Evolutionary conservation across 2,888 invertebrate species (phyloP), one percentile per base, ranked within the genome.

Genomic region (Lepeophtheirus nordmannii): DNA sequence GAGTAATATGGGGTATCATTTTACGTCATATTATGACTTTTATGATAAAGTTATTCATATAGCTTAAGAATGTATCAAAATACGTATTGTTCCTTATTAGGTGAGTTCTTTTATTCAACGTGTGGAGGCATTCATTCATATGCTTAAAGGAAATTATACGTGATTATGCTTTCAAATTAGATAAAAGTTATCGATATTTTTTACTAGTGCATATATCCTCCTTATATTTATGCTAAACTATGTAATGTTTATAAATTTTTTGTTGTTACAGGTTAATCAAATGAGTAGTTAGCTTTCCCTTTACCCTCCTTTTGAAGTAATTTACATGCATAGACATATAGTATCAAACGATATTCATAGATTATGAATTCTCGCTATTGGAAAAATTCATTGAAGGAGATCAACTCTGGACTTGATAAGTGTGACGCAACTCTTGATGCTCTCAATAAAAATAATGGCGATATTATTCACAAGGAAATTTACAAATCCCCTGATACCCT

Each of bases 1-100:
- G 64, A 86, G 89, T 70, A 96, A 96, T 75, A 93, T 96, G 81
- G 83, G 83, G 71, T 96, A 87, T 77, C 94, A 96, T 74, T 83
- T 87, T 78, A 91, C 92, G 58, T 85, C 89, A 12, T 85, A 83
- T 70, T 86, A 85, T 80, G 93, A 94, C 76, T 87, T 94, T 74
- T 40, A 68, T 23, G 62, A 68, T 30, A 40, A 38, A 23, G 22
- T 58, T 23, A 39, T 66, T 40, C 14, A 17, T 14, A 17, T 66
- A 8, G 61, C n/a, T 60, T 22, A 66, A 23, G 3, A n/a, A 22
- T 5, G 5, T 20, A 58, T 58, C 53, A 8, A 5, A 53, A 5
- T 53, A 17, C n/a, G 8, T 3, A 53, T 8, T 53, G 5, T 17
- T 5, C 17, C 8, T 17, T 17, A 53, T 53, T 53, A 17, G 17